phyloP scores from a whole-genome alignment of 2,888 invertebrate species.

The Stenurella melanura region DNA sequence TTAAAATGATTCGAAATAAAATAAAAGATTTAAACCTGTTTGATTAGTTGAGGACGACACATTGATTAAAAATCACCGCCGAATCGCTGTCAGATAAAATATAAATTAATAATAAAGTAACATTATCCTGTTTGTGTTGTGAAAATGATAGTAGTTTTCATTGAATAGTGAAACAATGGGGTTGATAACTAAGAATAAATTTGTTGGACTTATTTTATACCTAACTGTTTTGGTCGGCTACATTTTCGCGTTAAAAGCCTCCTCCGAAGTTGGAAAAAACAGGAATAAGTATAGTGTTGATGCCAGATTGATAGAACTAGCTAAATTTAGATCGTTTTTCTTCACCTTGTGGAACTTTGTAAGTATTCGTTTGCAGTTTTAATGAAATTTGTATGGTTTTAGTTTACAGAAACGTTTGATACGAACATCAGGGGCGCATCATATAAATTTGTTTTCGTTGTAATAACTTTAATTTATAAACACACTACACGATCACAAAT shows the following conservation, averaged over 20 bases:
- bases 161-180: not conserved
- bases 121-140: too few species aligned
- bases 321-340: slow-evolving; percentile 33
- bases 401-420: not conserved
- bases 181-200: not conserved
- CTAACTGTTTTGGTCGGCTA: not conserved
- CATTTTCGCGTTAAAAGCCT: not conserved
- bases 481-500: too few species aligned
- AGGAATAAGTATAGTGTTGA: slow-evolving; percentile 17
- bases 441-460: too few species aligned
- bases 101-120: too few species aligned
- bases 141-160: too few species aligned
- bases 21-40: too few species aligned
- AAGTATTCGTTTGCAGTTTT: slow-evolving; percentile 33
- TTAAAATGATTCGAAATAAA: too few species aligned
- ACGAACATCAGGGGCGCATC: too few species aligned
- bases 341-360: slow-evolving; percentile 53
- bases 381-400: not conserved
- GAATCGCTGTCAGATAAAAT: too few species aligned
- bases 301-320: slow-evolving; percentile 34
- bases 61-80: too few species aligned
- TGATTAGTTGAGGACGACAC: too few species aligned
- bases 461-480: too few species aligned
- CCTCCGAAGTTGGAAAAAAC: slow-evolving; percentile 9
- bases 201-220: not conserved